Base-by-base conservation (phyloP, 2,113 vertebrate species). In the Anser cygnoides region DNA sequence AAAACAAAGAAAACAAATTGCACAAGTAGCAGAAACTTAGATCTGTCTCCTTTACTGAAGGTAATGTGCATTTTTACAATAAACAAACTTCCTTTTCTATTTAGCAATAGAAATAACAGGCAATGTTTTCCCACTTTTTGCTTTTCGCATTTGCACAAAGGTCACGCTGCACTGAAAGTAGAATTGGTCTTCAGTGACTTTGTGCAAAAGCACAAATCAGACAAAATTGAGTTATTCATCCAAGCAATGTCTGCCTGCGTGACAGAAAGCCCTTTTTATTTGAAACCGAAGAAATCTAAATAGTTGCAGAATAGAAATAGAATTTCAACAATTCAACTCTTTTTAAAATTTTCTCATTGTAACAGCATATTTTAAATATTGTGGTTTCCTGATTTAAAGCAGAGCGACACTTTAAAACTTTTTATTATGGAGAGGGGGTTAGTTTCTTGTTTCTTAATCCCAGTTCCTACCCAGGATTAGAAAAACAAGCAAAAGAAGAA, bases 91-190 rank as follows among this genome's bases (percentile, higher is more conserved):
- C 15, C 16, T 55, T 31, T 11, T 43, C 14, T 54, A 2, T 31
- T 39, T 63, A 49, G 1, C 35, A 23, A 35, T 6, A 37, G 70
- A 28, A 74, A 29, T 16, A 8, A 3, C 0, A 2, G 39, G 23
- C 4, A 20, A 4, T 39, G 2, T 4, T 37, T 55, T 31, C 33
- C 33, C 25, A 5, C 20, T 49, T 49, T 22, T 49, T 49, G 46
- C 46, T 49, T 49, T 49, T 49, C 46, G 21, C 10, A 0, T 21
- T 35, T 13, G 62, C 63, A 0, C 5, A 37, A 11, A 9, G 18
- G 5, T 8, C 14, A 3, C 6, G 1, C 4, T 8, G 52, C 44
- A 10, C 61, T 29, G 19, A n/a, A 23, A 43, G 26, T 2, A 17
- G 54, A n/a, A 13, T 35, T 4, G 29, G 10, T 61, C 71, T 25